These are phyloP conservation scores for Nephrotoma appendiculata DNA, from an alignment of 2,888 invertebrate species.

Conservation along the genomic window DNA sequence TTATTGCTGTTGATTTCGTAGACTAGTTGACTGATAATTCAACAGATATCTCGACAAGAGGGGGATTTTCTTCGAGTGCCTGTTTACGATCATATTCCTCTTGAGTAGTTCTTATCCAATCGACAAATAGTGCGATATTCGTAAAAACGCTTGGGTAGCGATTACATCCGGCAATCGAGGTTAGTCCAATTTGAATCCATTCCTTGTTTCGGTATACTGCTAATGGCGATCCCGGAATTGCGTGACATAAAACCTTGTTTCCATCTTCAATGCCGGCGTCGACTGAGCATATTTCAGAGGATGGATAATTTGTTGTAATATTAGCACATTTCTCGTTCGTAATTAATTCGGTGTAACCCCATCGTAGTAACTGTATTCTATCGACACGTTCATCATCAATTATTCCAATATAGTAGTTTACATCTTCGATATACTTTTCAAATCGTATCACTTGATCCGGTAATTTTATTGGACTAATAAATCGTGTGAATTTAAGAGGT, in stretches of 20 bases:
- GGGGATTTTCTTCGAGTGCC: not conserved
- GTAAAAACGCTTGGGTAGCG: not conserved
- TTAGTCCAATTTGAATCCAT: not conserved
- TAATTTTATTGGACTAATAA: not conserved
- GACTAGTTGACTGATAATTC: not conserved
- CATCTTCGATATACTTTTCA: not conserved
- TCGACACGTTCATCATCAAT: not conserved
- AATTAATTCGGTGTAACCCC: not conserved
- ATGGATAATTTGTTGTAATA: not conserved
- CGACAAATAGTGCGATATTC: not conserved
- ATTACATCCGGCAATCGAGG: not conserved
- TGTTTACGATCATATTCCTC: not conserved
- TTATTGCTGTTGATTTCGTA: not conserved
- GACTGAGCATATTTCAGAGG: not conserved
- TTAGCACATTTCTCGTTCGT: slow-evolving; percentile 1
- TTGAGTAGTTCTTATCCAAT: slow-evolving; percentile 5
- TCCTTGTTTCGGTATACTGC: not conserved
- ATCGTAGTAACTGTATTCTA: not conserved
- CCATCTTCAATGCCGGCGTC: not conserved
- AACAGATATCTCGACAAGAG: not conserved
- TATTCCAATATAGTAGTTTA: not conserved
- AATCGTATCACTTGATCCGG: not conserved
- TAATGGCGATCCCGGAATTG: not conserved
- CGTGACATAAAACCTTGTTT: not conserved
- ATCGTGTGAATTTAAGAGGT: not conserved